Percentiles rank a stretch among this genome's conserved stretches.
Evolutionary conservation across 1,140 invertebrate species (phyloP).

Genomic region (Neoseiulus cucumeris): DNA sequence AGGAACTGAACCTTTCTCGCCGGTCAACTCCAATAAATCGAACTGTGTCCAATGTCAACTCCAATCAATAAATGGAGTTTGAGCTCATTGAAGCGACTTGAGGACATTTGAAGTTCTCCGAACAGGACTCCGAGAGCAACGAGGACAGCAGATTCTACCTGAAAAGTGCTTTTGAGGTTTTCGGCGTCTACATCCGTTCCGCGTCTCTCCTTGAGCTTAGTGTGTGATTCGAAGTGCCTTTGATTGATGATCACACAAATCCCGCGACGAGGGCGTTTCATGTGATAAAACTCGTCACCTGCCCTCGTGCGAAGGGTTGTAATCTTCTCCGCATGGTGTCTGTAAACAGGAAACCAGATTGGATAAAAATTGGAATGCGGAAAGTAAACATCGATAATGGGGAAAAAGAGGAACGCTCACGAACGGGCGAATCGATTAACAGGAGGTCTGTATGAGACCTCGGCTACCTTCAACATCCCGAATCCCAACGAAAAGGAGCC

Average conservation of each 20-base stretch:
- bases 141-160: background rate
- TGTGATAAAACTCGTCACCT: slow-evolving; percentile 41
- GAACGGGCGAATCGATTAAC: no score
- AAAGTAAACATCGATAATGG: no score
- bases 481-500: no score
- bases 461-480: no score
- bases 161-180: slow-evolving; percentile 23
- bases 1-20: background rate
- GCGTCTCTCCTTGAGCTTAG: slow-evolving; percentile 24
- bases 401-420: no score
- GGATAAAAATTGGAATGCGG: no score
- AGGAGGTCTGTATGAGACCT: no score
- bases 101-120: no score
- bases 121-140: no score
- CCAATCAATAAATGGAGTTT: background rate
- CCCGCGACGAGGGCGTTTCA: slow-evolving; percentile 59
- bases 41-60: background rate
- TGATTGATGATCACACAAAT: slow-evolving; percentile 75
- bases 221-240: slow-evolving; percentile 33
- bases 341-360: no score
- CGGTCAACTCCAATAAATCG: background rate
- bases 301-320: background rate
- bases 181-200: slow-evolving; percentile 31
- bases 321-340: background rate
- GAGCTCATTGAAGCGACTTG: no score